Evolutionary conservation across 2,113 vertebrate species (phyloP), one percentile per base, ranked within the genome.

Genomic region (Sylvia atricapilla): DNA sequence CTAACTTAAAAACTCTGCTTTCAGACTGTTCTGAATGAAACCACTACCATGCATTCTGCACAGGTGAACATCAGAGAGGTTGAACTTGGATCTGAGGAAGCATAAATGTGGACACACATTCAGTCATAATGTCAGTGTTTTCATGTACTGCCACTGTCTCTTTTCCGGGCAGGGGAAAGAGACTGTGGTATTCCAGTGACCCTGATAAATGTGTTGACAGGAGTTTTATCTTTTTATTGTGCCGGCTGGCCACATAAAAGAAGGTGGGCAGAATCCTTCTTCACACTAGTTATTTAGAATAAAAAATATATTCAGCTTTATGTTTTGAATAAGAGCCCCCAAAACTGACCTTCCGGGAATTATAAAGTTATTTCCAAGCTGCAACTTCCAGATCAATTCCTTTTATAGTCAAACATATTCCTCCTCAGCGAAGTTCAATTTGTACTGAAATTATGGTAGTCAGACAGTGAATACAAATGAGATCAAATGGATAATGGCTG

Each of bases 391-490:
- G 56, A 89, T 67, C 60, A 93, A 60, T 89, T 47, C 62, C 30
- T 84, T 88, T 91, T 83, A 49, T 74, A 84, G 63, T 83, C 55
- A 83, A 76, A 80, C 37, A 23, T 74, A 84, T 58, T 62, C n/a
- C 44, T 91, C 30, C 78, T 79, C 44, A 56, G 74, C 52, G 49
- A 84, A 87, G 69, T 82, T 87, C 66, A 93, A 44, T 94, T 91
- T 87, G 28, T 60, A 60, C 87, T 60, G 55, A 84, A 95, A 72
- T 87, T 41, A 68, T 5, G 11, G 19, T 55, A 93, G 69, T 79
- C 56, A 47, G 35, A 60, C 37, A 37, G 18, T 66, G 87, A 96
- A 91, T 89, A 84, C 62, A 91, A 87, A 95, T 73, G 59, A 87
- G 84, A 93, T 53, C 58, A 53, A 84, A 82, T 31, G 27, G 81